Evolutionary conservation across 2,888 invertebrate species (phyloP).

Genomic region (Gymnosoma rotundatum): DNA sequence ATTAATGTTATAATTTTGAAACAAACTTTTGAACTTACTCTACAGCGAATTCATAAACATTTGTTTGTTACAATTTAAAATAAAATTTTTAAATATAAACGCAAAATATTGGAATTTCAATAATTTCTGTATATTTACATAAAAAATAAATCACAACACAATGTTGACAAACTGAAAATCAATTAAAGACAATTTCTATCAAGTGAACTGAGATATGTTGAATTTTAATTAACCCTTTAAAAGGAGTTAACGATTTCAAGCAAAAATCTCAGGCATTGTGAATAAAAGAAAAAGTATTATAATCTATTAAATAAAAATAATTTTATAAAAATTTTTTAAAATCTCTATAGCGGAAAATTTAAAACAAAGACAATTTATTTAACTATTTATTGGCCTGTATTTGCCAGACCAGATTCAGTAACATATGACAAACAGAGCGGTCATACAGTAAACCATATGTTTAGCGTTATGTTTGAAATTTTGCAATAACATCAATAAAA

Average conservation of each 20-base stretch:
- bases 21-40: conserved; percentile 6
- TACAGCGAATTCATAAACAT: background rate
- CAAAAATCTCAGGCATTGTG: background rate
- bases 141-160: conserved; percentile 42
- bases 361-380: too few species aligned
- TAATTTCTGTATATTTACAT: conserved; percentile 9
- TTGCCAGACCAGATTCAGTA: too few species aligned
- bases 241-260: background rate
- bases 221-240: conserved; percentile 19
- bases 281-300: background rate
- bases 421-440: too few species aligned
- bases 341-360: too few species aligned
- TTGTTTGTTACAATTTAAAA: conserved; percentile 12
- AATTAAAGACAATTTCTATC: conserved; percentile 35
- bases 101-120: conserved; percentile 20
- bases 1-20: conserved; percentile 3
- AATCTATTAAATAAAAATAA: background rate
- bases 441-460: too few species aligned
- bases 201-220: conserved; percentile 25
- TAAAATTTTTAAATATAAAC: conserved; percentile 3
- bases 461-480: too few species aligned
- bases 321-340: too few species aligned
- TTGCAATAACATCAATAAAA: too few species aligned
- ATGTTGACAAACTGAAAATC: conserved; percentile 43
- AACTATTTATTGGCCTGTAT: too few species aligned